Conservation (phyloP, 2,113 vertebrate species). For the Kryptolebias marmoratus region DNA sequence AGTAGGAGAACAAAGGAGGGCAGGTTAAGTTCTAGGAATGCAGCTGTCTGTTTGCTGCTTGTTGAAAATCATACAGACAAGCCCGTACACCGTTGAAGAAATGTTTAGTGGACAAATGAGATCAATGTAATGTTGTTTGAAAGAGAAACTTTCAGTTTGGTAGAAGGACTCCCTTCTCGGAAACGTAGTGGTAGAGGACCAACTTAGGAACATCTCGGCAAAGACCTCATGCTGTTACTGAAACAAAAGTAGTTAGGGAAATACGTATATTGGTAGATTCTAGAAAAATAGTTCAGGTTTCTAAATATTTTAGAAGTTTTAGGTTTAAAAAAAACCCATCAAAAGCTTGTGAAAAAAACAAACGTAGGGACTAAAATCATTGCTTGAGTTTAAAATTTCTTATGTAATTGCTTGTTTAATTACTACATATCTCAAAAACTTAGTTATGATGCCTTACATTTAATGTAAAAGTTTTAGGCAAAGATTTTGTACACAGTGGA, state of each 20-base stretch:
- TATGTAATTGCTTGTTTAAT: too few species aligned
- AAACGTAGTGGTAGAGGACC: background rate
- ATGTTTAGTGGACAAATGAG: background rate
- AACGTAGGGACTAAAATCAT: too few species aligned
- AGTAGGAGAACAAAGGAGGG: background rate
- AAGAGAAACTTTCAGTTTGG: too few species aligned
- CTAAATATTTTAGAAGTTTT: background rate
- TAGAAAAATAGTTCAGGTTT: background rate
- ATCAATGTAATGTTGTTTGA: background rate
- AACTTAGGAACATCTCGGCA: background rate
- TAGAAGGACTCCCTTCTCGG: too few species aligned
- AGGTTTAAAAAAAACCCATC: too few species aligned
- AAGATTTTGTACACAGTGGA: too few species aligned
- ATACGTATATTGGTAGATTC: background rate
- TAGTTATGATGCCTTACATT: too few species aligned
- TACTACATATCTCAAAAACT: too few species aligned
- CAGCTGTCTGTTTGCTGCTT: background rate
- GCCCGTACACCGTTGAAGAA: background rate
- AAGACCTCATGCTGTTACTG: background rate
- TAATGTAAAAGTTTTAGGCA: too few species aligned
- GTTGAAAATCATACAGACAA: background rate
- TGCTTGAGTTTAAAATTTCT: too few species aligned
- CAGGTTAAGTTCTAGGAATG: background rate
- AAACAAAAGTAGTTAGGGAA: background rate
- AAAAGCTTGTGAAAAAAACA: too few species aligned